phyloP scores from a whole-genome alignment of 2,888 invertebrate genomes.

The Ypsolopha sequella region DNA sequence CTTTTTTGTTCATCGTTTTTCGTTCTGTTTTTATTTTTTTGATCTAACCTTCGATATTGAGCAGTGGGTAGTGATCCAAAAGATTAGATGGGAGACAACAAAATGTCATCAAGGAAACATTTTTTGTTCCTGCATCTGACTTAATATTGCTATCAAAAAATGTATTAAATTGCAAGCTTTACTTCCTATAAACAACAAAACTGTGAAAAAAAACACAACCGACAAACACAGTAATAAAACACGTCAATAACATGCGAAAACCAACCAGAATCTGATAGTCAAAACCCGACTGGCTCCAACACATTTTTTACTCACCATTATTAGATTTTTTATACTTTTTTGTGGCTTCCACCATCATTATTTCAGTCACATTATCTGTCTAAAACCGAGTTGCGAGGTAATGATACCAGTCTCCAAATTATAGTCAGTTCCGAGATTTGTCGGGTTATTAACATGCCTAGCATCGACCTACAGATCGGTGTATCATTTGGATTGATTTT shows the following conservation, averaged over 20 bases:
- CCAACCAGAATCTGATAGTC: neutral
- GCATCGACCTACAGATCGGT: constrained; percentile 27
- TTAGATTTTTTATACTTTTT: constrained; percentile 22
- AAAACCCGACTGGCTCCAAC: neutral
- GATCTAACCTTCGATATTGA: neutral
- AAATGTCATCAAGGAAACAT: too few species aligned
- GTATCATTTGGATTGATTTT: constrained; percentile 35
- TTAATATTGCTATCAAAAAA: too few species aligned
- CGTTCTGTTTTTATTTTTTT: neutral
- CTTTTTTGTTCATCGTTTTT: neutral
- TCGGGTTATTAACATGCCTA: constrained; percentile 60
- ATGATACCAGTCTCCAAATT: constrained; percentile 61
- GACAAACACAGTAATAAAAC: too few species aligned
- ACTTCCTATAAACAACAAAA: too few species aligned
- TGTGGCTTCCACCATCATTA: constrained; percentile 30
- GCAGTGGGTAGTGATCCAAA: constrained; percentile 3
- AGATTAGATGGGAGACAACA: neutral
- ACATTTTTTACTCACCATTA: constrained; percentile 3
- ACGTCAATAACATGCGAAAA: neutral
- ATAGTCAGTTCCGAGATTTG: constrained; percentile 37
- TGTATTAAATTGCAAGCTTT: too few species aligned
- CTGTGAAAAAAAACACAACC: too few species aligned
- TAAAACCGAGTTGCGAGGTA: constrained; percentile 41
- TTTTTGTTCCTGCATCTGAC: too few species aligned
- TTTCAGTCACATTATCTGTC: constrained; percentile 44